Base-by-base conservation (phyloP, 2,888 invertebrate genomes). In the Macaria liturata region DNA sequence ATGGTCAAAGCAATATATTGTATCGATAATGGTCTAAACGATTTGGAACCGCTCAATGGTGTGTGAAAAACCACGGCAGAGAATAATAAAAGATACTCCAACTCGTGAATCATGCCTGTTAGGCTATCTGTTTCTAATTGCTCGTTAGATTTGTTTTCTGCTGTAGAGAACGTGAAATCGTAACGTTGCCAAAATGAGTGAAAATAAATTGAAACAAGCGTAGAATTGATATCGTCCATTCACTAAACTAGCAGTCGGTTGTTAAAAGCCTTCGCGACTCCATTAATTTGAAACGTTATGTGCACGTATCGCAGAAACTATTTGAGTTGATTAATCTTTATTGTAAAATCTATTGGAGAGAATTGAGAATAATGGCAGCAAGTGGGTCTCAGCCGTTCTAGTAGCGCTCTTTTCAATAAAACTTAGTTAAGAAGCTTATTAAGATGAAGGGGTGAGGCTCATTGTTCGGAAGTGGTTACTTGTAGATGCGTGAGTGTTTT, bases 1-100 rank as follows among this genome's bases (percentile, higher is more conserved):
- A 86, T 84, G 81, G 78, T 76, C 74, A 74, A 78, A 75, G 82
- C 78, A 81, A 84, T 84, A 85, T 83, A 86, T 86, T 79, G 80
- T 81, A 83, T 81, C 83, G 84, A 84, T 85, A 79, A 80, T 83
- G 80, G 81, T 83, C 78, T 60, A 79, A 79, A 77, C 78, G 79
- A 78, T 82, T 85, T 83, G 84, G 85, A 86, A 84, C 80, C 77
- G 74, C 71, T 78, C 70, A 74, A 74, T 73, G 67, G 72, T 76
- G 79, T 84, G 84, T 83, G 81, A 84, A 84, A 78, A 76, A 70
- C 69, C 69, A 42, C 57, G 32, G 9, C 42, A 44, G 32, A 43
- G 34, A 50, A 57, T 50, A 49, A 50, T 37, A 40, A 49, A 68
- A 66, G 65, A 63, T 72, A 73, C 69, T 43, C 31, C 42, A 4